phyloP scores from a whole-genome alignment of 2,113 vertebrate genomes.

The Dicentrarchus labrax region DNA sequence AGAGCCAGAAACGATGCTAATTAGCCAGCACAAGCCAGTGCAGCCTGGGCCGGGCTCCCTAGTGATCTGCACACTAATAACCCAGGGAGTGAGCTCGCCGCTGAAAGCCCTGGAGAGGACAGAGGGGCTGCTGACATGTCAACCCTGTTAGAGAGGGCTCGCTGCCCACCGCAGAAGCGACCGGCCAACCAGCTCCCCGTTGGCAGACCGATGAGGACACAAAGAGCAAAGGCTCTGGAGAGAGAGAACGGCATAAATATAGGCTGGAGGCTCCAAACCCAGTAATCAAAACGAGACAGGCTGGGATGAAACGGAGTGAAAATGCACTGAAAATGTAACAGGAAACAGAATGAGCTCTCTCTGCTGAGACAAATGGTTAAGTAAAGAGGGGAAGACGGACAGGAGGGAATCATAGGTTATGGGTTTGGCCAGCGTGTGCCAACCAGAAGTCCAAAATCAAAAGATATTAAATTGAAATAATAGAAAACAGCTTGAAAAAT shows the following conservation, averaged over 20 bases:
- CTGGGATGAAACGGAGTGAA: slow-evolving; percentile 2
- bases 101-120: slow-evolving; percentile 34
- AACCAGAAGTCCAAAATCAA: background rate
- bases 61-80: slow-evolving; percentile 69
- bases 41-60: slow-evolving; percentile 29
- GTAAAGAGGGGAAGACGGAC: background rate
- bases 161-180: background rate
- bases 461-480: background rate
- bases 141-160: slow-evolving; percentile 36
- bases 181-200: slow-evolving; percentile 23
- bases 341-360: background rate
- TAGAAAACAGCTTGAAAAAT: background rate
- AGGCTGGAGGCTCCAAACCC: slow-evolving; percentile 34
- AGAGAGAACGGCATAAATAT: slow-evolving; percentile 36
- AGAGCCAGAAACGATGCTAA: slow-evolving; percentile 48
- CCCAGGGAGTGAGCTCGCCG: slow-evolving; percentile 11
- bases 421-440: background rate
- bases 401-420: background rate
- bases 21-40: slow-evolving; percentile 44
- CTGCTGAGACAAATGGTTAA: background rate
- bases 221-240: slow-evolving; percentile 17
- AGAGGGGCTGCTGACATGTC: slow-evolving; percentile 46
- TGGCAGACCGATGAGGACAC: slow-evolving; percentile 23
- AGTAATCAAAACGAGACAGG: slow-evolving; percentile 23
- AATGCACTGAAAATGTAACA: slow-evolving; percentile 4